These are phyloP conservation scores for Thripadectes ignobilis DNA, from an alignment of 2,797 vertebrate species.

Conservation along the genomic window DNA sequence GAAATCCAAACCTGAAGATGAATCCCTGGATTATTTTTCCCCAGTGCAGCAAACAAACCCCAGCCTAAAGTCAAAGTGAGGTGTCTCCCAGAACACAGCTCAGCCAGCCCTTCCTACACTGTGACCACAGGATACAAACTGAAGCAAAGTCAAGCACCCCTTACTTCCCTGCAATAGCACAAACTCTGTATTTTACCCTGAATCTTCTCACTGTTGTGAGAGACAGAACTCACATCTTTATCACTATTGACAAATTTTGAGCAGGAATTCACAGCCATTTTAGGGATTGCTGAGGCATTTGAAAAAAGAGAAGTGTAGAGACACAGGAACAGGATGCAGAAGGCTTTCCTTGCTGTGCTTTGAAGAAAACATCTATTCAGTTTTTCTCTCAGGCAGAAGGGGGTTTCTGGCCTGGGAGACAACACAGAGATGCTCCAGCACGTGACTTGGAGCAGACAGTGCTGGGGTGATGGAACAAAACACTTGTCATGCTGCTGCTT, in stretches of 20 bases:
- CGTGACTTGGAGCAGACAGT: background rate
- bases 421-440: background rate
- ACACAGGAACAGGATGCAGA: background rate
- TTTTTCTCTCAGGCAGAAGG: background rate
- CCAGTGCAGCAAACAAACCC: background rate
- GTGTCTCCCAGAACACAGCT: background rate
- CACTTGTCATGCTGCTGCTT: background rate
- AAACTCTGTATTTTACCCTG: slow-evolving; percentile 5
- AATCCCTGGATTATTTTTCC: background rate
- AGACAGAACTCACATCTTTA: background rate
- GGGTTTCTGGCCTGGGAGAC: background rate
- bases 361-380: background rate
- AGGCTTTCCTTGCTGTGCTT: background rate
- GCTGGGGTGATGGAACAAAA: background rate
- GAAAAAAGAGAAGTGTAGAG: background rate
- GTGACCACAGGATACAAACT: background rate
- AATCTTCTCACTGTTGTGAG: background rate
- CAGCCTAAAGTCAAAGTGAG: background rate
- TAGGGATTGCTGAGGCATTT: background rate
- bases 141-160: background rate
- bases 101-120: background rate
- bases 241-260: background rate
- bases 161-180: background rate
- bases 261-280: background rate
- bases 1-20: background rate